phyloP scores from a whole-genome alignment of 2,797 vertebrate species.

The Ceyx erithaca region DNA sequence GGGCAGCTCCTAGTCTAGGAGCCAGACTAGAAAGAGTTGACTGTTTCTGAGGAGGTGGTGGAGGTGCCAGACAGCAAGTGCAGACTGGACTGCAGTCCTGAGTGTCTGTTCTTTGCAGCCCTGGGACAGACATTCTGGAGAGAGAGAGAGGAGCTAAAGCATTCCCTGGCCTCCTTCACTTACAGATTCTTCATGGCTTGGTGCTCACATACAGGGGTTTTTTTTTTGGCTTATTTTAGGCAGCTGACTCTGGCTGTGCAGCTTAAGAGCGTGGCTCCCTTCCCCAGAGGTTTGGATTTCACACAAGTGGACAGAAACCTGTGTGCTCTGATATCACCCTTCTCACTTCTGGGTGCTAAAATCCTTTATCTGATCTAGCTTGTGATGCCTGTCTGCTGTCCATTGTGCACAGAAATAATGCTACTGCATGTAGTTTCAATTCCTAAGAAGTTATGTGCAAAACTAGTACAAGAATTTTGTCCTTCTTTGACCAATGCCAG shows the following conservation, averaged over 20 bases:
- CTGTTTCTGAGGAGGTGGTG: neutral
- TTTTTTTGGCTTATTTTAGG: neutral
- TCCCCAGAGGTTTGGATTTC: neutral
- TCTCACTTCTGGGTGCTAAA: neutral
- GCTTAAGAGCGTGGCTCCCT: neutral
- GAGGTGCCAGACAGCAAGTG: neutral
- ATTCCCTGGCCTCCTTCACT: neutral
- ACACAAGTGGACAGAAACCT: neutral
- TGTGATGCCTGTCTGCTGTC: neutral
- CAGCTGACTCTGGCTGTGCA: neutral
- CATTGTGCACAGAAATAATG: neutral
- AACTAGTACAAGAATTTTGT: neutral
- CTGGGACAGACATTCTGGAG: neutral
- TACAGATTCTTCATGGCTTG: neutral
- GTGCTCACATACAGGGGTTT: neutral
- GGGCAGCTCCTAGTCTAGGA: neutral
- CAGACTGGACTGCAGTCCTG: neutral
- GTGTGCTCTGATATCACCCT: neutral
- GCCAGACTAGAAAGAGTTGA: neutral
- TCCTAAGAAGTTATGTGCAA: neutral
- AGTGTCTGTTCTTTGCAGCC: neutral
- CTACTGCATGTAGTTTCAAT: neutral
- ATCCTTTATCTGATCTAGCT: neutral
- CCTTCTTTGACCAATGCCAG: neutral
- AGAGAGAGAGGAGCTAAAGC: neutral